Conservation (phyloP, 92 coral and sea anemone genomes). For the Zoanthus gigantus region DNA sequence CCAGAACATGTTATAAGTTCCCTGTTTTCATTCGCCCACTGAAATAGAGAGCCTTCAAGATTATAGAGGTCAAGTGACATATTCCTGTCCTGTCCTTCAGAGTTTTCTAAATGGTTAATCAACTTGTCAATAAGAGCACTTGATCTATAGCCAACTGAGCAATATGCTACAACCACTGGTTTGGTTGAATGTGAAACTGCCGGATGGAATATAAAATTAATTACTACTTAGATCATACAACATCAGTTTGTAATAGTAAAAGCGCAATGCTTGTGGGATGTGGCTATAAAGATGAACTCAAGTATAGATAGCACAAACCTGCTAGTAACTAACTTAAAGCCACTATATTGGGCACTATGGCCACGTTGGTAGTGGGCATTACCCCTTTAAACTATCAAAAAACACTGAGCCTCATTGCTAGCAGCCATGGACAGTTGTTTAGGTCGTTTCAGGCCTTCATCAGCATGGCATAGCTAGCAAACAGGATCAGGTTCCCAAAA, state of each 20-base stretch:
- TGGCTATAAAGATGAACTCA: too few relatives aligned
- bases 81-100: constrained; percentile 52
- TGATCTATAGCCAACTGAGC: constrained; percentile 95
- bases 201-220: neutral
- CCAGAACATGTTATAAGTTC: constrained; percentile 66
- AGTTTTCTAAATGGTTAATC: constrained; percentile 64
- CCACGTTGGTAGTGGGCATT: too few relatives aligned
- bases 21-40: constrained; percentile 96
- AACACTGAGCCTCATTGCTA: too few relatives aligned
- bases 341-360: too few relatives aligned
- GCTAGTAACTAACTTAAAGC: too few relatives aligned
- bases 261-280: too few relatives aligned
- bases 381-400: too few relatives aligned
- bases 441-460: too few relatives aligned
- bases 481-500: too few relatives aligned
- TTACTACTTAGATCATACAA: neutral
- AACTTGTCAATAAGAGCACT: constrained; percentile 74
- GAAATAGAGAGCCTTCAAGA: constrained; percentile 93
- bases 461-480: too few relatives aligned
- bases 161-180: constrained; percentile 81
- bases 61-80: constrained; percentile 69
- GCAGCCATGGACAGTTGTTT: too few relatives aligned
- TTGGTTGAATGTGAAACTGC: constrained; percentile 59
- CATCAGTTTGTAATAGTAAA: neutral
- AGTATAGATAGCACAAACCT: too few relatives aligned